phyloP scores from a whole-genome alignment of 1,140 invertebrate genomes.

The Agraylea sexmaculata region DNA sequence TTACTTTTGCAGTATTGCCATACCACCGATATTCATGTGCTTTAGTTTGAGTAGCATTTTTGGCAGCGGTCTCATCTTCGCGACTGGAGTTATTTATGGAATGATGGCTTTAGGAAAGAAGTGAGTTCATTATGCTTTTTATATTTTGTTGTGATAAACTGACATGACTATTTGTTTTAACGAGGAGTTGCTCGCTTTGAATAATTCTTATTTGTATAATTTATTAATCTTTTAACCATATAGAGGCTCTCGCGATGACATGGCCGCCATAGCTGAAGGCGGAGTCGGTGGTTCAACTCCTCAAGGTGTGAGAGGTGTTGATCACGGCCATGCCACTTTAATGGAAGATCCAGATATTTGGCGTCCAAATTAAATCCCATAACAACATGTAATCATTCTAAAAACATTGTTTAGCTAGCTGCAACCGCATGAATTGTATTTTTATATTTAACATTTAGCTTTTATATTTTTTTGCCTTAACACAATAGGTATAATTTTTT shows the following conservation, averaged over 20 bases:
- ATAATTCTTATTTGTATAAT: constrained; percentile 1
- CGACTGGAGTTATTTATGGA: constrained; percentile 80
- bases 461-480: no score
- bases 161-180: neutral
- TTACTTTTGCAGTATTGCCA: constrained; percentile 51
- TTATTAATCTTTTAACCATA: constrained; percentile 1
- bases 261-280: constrained; percentile 65
- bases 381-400: no score
- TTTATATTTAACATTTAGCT: no score
- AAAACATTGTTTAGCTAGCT: no score
- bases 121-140: no score
- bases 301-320: constrained; percentile 42
- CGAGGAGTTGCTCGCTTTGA: neutral
- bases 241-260: constrained; percentile 72
- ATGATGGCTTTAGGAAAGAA: constrained; percentile 88
- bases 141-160: no score
- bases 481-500: no score
- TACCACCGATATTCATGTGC: constrained; percentile 70
- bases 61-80: constrained; percentile 79
- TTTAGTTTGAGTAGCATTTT: constrained; percentile 65
- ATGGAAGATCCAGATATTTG: constrained; percentile 84
- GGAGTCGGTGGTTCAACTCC: constrained; percentile 47
- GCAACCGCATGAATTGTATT: no score
- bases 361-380: constrained; percentile 67
- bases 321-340: constrained; percentile 61